phyloP scores from a whole-genome alignment of 2,113 vertebrate genomes.

The Myotis lucifugus region DNA sequence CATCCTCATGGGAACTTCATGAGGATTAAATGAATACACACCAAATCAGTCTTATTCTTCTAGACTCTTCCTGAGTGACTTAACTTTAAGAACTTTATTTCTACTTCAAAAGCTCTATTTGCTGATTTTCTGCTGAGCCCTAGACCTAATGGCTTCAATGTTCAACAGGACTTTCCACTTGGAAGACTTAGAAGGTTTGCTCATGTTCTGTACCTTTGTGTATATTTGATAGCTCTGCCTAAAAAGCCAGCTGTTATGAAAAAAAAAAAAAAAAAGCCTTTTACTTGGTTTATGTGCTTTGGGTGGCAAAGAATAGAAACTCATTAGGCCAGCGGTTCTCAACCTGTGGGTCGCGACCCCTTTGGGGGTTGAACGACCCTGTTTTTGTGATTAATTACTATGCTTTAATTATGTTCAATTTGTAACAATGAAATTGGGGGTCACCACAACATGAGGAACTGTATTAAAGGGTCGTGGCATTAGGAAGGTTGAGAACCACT shows the following conservation, averaged over 20 bases:
- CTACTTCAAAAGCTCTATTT: not conserved
- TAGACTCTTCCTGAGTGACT: not conserved
- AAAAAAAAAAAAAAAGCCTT: not conserved
- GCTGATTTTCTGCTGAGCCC: not conserved
- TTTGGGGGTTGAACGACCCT: too few species aligned
- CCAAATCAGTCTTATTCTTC: not conserved
- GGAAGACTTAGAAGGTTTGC: not conserved
- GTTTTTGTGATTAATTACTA: too few species aligned
- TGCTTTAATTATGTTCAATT: too few species aligned
- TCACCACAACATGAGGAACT: too few species aligned
- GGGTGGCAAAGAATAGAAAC: not conserved
- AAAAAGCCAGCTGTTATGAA: not conserved
- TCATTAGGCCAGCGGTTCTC: not conserved
- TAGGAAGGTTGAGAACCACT: too few species aligned
- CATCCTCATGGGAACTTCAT: not conserved
- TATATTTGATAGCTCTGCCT: not conserved
- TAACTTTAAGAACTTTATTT: not conserved
- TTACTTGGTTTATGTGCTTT: not conserved
- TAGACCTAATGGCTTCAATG: not conserved
- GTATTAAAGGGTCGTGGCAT: too few species aligned
- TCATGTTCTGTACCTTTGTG: not conserved
- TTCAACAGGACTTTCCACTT: conserved; percentile 4
- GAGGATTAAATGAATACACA: not conserved
- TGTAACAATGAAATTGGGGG: too few species aligned
- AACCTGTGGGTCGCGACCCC: too few species aligned